These are phyloP conservation scores for Manis pentadactyla DNA, from an alignment of 2,797 vertebrate genomes.

Conservation along the genomic window DNA sequence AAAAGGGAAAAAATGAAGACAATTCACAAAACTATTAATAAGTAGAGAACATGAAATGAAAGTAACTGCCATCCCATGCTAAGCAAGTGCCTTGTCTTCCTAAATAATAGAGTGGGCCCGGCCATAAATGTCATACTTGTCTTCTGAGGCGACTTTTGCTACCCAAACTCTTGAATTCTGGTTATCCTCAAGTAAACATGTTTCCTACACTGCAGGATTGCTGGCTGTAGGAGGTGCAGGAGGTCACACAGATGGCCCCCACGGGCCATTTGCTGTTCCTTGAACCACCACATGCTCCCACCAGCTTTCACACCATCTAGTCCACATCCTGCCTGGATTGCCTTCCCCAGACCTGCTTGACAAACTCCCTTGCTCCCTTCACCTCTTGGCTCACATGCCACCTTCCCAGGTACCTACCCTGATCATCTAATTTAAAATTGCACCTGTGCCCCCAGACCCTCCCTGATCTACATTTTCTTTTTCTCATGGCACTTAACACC, in stretches of 20 bases:
- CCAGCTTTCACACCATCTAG: background rate
- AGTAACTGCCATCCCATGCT: background rate
- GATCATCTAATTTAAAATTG: background rate
- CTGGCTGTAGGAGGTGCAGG: background rate
- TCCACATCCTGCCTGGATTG: background rate
- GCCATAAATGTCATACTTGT: background rate
- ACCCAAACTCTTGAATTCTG: background rate
- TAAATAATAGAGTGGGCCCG: background rate
- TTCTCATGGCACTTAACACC: background rate
- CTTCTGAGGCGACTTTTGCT: background rate
- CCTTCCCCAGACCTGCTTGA: background rate
- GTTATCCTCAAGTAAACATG: background rate
- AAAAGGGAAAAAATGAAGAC: background rate
- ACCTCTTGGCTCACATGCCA: background rate
- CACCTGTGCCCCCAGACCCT: background rate
- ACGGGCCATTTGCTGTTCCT: fast-evolving
- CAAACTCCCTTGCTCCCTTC: background rate
- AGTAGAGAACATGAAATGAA: background rate
- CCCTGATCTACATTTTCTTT: background rate
- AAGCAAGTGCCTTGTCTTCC: background rate
- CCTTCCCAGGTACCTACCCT: background rate
- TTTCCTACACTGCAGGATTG: background rate
- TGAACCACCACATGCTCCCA: fast-evolving
- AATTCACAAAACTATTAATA: background rate
- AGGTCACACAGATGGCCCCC: background rate